A percentile compares a stretch with the other conserved stretches of the same genome.
phyloP scores from a whole-genome alignment of 2,888 invertebrate species.

The Parnassius glacialis region DNA sequence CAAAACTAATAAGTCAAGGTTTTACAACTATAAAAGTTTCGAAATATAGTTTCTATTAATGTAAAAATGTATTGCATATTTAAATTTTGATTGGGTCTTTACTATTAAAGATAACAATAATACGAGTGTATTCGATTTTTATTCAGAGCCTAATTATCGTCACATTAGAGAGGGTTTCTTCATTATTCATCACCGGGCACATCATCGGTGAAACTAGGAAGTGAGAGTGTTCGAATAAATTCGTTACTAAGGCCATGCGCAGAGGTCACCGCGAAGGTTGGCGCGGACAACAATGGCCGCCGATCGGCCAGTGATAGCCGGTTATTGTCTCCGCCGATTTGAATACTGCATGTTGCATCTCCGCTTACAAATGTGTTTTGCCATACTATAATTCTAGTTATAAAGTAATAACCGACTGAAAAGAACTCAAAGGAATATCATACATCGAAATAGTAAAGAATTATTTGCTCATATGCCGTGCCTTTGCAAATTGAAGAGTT shows the following conservation, averaged over 20 bases:
- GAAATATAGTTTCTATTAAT: no score
- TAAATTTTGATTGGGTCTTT: no score
- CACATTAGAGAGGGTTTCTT: constrained; percentile 5
- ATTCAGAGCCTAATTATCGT: constrained; percentile 13
- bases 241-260: constrained; percentile 30
- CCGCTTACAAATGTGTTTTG: constrained; percentile 2
- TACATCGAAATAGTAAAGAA: no score
- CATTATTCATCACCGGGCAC: constrained; percentile 19
- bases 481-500: no score
- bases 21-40: no score
- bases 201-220: constrained; percentile 35
- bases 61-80: no score
- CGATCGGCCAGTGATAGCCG: constrained; percentile 24
- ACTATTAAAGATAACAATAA: constrained; percentile 5
- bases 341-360: constrained; percentile 2
- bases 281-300: constrained; percentile 25
- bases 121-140: neutral
- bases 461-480: no score
- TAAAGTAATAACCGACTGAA: no score
- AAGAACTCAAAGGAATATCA: no score
- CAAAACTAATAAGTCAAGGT: no score
- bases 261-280: constrained; percentile 34
- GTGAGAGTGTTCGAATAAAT: constrained; percentile 31
- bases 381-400: no score
- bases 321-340: constrained; percentile 23